Conservation (phyloP, 2,888 invertebrate species). For the Nasonovia ribisnigri region DNA sequence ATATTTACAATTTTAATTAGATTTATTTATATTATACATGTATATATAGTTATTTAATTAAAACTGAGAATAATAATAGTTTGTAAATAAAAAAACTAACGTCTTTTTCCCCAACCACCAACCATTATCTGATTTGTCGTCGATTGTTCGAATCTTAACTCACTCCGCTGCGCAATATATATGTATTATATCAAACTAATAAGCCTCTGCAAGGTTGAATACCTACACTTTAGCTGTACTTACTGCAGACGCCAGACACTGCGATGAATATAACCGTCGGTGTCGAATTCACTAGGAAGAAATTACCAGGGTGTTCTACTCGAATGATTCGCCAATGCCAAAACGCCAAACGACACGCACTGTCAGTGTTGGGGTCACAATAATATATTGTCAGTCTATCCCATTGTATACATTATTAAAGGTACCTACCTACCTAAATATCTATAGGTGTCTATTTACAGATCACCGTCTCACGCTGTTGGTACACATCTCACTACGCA, state of each 20-base stretch:
- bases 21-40: background rate
- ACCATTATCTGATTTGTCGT: background rate
- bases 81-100: background rate
- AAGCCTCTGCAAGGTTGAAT: conserved; percentile 10
- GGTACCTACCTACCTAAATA: background rate
- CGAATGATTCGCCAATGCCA: conserved; percentile 58
- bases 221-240: background rate
- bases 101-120: background rate
- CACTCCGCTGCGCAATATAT: background rate
- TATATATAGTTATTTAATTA: background rate
- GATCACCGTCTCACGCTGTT: conserved; percentile 30
- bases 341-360: conserved; percentile 21
- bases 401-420: background rate
- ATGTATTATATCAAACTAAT: background rate
- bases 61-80: background rate
- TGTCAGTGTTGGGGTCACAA: conserved; percentile 17
- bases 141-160: background rate
- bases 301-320: conserved; percentile 54
- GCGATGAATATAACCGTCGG: conserved; percentile 9
- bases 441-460: background rate
- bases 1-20: background rate
- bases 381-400: background rate
- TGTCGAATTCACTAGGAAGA: conserved; percentile 35
- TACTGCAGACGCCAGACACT: background rate
- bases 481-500: background rate